Conservation (phyloP, 1,140 invertebrate genomes). For the Calephelis nemesis region DNA sequence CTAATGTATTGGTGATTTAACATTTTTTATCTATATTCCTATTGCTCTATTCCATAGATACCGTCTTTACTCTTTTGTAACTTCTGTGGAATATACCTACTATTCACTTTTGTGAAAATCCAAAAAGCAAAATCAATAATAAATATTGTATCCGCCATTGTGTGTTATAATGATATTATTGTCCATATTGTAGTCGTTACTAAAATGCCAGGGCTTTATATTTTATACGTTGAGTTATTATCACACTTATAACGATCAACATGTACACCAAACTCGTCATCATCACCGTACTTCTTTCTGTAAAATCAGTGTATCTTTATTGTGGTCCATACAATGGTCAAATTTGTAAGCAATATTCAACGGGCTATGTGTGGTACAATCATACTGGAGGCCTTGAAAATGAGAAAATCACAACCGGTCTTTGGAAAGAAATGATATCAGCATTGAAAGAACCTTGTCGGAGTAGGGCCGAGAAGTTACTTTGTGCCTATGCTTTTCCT, state of each 20-base stretch:
- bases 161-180: conserved; percentile 50
- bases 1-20: not conserved
- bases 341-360: conserved; percentile 90
- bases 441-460: conserved; percentile 90
- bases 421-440: conserved; percentile 92
- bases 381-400: conserved; percentile 88
- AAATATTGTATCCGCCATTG: conserved; percentile 74
- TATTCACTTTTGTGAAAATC: conserved; percentile 37
- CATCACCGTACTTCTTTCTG: conserved; percentile 50
- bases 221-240: conserved; percentile 38
- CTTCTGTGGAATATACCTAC: conserved; percentile 22
- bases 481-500: conserved; percentile 96
- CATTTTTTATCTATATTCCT: not conserved
- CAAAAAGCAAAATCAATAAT: conserved; percentile 65
- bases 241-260: conserved; percentile 45
- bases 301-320: conserved; percentile 76
- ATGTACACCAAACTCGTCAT: conserved; percentile 38
- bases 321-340: conserved; percentile 94
- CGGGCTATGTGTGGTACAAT: conserved; percentile 91
- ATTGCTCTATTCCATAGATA: not conserved
- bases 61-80: not conserved
- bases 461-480: conserved; percentile 91
- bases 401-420: conserved; percentile 88
- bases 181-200: conserved; percentile 42
- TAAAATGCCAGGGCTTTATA: conserved; percentile 61